Evolutionary conservation across 2,888 invertebrate genomes (phyloP).

Genomic region (Epistrophe eligans): DNA sequence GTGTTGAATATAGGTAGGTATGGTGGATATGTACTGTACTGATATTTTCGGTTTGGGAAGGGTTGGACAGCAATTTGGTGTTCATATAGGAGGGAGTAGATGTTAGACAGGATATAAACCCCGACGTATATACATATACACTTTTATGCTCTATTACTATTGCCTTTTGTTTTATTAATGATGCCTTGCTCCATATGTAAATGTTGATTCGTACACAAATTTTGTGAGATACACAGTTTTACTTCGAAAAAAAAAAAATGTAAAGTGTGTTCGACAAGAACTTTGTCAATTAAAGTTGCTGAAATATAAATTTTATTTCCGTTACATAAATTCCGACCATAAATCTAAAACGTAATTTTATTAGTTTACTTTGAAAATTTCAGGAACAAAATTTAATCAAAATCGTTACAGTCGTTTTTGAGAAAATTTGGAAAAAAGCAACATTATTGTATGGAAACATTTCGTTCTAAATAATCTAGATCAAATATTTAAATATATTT

Average conservation of each 20-base stretch:
- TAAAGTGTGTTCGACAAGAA: conserved; percentile 28
- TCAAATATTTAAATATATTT: no score
- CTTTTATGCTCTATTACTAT: conserved; percentile 54
- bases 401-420: no score
- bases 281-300: background rate
- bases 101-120: conserved; percentile 57
- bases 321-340: no score
- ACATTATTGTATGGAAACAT: no score
- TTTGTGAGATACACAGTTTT: conserved; percentile 39
- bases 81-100: background rate
- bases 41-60: conserved; percentile 12
- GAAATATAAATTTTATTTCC: no score
- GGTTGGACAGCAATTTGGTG: conserved; percentile 16
- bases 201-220: conserved; percentile 71
- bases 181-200: conserved; percentile 64
- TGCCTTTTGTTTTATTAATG: conserved; percentile 74
- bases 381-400: no score
- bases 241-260: background rate
- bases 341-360: no score
- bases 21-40: background rate
- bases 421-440: no score
- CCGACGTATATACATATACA: conserved; percentile 14
- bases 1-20: background rate
- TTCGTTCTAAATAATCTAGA: no score
- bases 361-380: no score